Conservation (phyloP, 2,888 invertebrate species). For the Yponomeuta cagnagella region DNA sequence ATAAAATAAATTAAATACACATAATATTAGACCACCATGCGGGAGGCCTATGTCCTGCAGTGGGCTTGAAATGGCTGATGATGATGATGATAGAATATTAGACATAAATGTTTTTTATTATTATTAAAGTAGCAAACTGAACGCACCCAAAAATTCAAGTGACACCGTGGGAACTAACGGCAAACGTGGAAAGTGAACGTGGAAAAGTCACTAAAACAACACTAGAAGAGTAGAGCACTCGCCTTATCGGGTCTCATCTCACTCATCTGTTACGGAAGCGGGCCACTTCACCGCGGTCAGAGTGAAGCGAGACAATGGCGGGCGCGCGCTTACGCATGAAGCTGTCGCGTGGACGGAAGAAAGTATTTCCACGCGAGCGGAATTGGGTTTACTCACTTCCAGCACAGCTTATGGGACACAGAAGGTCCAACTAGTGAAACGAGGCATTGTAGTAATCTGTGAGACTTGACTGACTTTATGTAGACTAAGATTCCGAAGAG, state of each 20-base stretch:
- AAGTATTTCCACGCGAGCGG: neutral
- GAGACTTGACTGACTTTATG: too few species aligned
- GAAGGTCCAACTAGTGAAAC: neutral
- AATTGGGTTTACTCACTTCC: neutral
- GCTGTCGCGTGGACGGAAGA: neutral
- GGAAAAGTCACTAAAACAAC: neutral
- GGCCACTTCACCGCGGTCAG: neutral
- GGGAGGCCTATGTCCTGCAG: too few species aligned
- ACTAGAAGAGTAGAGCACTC: neutral
- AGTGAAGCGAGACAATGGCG: neutral
- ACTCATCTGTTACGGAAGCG: conserved; percentile 2
- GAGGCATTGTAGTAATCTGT: too few species aligned
- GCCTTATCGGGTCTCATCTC: neutral
- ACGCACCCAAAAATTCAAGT: neutral
- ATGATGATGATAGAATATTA: too few species aligned
- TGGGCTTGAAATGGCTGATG: too few species aligned
- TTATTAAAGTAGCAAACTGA: too few species aligned
- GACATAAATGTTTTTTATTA: too few species aligned
- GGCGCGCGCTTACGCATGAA: neutral
- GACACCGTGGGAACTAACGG: neutral
- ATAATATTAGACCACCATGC: too few species aligned
- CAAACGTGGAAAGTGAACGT: neutral
- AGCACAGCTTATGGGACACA: neutral
- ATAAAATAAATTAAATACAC: too few species aligned
- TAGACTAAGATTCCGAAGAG: too few species aligned